These are phyloP conservation scores for Microtus ochrogaster DNA, from an alignment of 2,113 vertebrate species.

Conservation along the genomic window DNA sequence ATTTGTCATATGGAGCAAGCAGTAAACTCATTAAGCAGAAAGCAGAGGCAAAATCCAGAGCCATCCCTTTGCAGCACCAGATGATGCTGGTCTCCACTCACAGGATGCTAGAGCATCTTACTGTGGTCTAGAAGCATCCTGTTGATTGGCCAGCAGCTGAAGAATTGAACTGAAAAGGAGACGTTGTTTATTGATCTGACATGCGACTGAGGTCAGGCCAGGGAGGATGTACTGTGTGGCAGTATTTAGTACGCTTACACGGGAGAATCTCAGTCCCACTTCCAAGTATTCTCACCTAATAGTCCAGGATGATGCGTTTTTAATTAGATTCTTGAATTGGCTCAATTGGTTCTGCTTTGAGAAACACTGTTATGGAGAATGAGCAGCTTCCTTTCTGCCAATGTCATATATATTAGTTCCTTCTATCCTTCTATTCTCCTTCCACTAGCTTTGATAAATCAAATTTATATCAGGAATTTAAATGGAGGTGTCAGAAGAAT, in stretches of 20 bases:
- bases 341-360: neutral
- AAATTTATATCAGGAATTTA: conserved; percentile 2
- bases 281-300: neutral
- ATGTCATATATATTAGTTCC: neutral
- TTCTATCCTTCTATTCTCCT: neutral
- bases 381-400: neutral
- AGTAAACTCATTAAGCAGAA: conserved; percentile 42
- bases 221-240: neutral
- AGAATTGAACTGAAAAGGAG: neutral
- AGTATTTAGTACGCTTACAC: neutral
- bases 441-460: neutral
- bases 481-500: neutral
- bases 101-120: neutral
- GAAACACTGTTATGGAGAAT: neutral
- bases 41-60: conserved; percentile 6
- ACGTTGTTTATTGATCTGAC: neutral
- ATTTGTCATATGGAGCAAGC: conserved; percentile 49
- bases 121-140: neutral
- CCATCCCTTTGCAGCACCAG: neutral
- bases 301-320: neutral
- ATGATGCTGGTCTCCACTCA: neutral
- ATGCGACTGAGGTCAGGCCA: neutral
- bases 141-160: neutral
- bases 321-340: neutral
- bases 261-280: neutral